Conservation (phyloP, 2,797 vertebrate species). For the Phoxinus dragarum region DNA sequence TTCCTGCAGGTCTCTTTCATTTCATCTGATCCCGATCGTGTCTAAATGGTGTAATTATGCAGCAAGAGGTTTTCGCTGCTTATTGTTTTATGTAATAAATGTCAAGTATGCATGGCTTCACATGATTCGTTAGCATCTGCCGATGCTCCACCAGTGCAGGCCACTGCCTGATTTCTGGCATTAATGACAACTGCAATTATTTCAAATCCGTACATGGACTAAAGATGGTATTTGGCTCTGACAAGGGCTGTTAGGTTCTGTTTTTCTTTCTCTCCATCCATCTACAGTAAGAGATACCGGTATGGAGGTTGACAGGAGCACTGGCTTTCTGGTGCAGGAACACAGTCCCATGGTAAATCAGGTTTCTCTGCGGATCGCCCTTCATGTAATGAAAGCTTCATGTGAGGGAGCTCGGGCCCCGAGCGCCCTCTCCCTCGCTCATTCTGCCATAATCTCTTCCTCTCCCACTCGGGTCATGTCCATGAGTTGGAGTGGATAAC, state of each 20-base stretch:
- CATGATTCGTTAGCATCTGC: conserved; percentile 74
- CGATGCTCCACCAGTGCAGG: conserved; percentile 72
- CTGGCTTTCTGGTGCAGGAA: conserved; percentile 50
- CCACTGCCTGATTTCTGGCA: conserved; percentile 70
- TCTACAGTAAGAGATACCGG: conserved; percentile 51
- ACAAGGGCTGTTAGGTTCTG: conserved; percentile 13
- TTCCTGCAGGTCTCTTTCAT: conserved; percentile 54
- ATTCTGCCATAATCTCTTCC: conserved; percentile 59
- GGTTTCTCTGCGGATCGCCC: conserved; percentile 52
- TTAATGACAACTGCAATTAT: conserved; percentile 76
- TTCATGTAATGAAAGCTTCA: conserved; percentile 65
- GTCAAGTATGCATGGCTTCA: conserved; percentile 83
- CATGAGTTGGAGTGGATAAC: conserved; percentile 51
- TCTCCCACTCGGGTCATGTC: conserved; percentile 57
- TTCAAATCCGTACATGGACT: conserved; percentile 64
- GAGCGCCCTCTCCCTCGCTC: conserved; percentile 55
- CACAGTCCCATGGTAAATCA: conserved; percentile 57
- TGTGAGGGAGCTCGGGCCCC: conserved; percentile 58
- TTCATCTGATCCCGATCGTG: conserved; percentile 67
- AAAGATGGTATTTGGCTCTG: conserved; percentile 43
- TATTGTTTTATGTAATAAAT: conserved; percentile 83
- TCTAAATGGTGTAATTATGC: conserved; percentile 60
- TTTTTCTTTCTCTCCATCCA: conserved; percentile 36
- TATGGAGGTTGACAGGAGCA: conserved; percentile 60
- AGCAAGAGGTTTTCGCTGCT: conserved; percentile 70